Evolutionary conservation across 64 coral and sea anemone species (phyloP).

Genomic region (Porites australiensis): DNA sequence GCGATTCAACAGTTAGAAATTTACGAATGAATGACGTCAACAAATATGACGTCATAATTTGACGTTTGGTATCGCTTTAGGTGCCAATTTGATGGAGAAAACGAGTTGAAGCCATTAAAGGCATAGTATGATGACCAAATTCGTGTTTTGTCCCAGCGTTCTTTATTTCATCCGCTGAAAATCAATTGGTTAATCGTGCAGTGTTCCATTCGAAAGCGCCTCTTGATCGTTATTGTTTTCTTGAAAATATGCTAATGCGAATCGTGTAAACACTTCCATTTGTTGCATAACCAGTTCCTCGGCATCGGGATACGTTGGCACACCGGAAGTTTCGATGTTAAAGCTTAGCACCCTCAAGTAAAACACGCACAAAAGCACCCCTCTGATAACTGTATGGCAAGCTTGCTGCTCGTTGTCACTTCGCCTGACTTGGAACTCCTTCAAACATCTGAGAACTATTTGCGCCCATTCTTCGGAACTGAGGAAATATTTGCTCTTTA

Average conservation of each 20-base stretch:
- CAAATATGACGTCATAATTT: no score
- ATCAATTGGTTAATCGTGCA: no score
- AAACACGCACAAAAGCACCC: slow-evolving; percentile 37
- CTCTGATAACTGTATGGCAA: slow-evolving; percentile 10
- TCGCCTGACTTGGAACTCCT: slow-evolving; percentile 17
- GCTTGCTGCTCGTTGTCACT: slow-evolving; percentile 2
- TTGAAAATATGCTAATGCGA: neutral
- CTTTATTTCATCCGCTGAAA: no score
- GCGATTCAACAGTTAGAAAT: no score
- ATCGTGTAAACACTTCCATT: neutral
- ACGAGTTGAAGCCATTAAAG: no score
- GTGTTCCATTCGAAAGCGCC: no score
- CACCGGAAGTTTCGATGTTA: slow-evolving; percentile 25
- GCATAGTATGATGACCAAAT: no score
- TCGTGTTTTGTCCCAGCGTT: no score
- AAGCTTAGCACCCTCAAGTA: slow-evolving; percentile 50
- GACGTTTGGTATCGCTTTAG: no score
- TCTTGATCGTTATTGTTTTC: no score
- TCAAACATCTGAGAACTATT: slow-evolving; percentile 34
- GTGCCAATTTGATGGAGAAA: no score
- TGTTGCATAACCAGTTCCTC: slow-evolving; percentile 34
- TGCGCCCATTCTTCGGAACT: slow-evolving; percentile 46
- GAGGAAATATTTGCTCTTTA: neutral
- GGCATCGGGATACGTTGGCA: slow-evolving; percentile 33
- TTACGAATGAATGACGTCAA: no score